phyloP scores from a whole-genome alignment of 2,888 invertebrate species.

The Galerucella pusilla region DNA sequence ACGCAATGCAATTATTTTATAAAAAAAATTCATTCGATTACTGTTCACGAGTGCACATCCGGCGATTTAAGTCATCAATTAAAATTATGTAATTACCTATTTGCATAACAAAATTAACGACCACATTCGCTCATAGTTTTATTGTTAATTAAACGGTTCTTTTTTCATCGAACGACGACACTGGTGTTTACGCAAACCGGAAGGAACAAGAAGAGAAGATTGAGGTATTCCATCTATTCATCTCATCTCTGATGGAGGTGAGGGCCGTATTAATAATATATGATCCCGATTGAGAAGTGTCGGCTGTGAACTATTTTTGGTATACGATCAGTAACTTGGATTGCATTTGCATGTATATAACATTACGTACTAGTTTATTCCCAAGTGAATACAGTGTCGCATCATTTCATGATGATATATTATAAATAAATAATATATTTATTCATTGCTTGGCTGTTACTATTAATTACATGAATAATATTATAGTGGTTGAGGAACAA shows the following conservation, averaged over 20 bases:
- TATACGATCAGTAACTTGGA: slow-evolving; percentile 55
- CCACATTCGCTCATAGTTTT: too few relatives aligned
- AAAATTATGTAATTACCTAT: too few relatives aligned
- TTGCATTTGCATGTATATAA: slow-evolving; percentile 65
- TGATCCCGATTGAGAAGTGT: slow-evolving; percentile 55
- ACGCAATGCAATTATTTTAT: too few relatives aligned
- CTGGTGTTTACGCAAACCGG: slow-evolving; percentile 11
- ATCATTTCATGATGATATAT: neutral
- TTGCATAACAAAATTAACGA: too few relatives aligned
- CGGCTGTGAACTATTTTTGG: slow-evolving; percentile 57
- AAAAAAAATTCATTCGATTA: too few relatives aligned
- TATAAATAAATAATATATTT: neutral
- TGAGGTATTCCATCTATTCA: slow-evolving; percentile 17
- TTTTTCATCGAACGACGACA: neutral
- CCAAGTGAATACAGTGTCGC: slow-evolving; percentile 34
- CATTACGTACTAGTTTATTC: slow-evolving; percentile 45
- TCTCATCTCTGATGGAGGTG: slow-evolving; percentile 1
- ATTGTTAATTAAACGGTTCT: neutral
- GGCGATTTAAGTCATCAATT: too few relatives aligned
- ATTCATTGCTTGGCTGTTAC: too few relatives aligned
- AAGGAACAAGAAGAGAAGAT: slow-evolving; percentile 22
- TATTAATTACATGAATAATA: too few relatives aligned
- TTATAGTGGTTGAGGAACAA: too few relatives aligned
- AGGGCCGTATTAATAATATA: slow-evolving; percentile 55
- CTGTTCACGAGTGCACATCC: too few relatives aligned